These are phyloP conservation scores for Tetragnatha versicolor DNA, from an alignment of 1,140 invertebrate species.

Conservation along the genomic window DNA sequence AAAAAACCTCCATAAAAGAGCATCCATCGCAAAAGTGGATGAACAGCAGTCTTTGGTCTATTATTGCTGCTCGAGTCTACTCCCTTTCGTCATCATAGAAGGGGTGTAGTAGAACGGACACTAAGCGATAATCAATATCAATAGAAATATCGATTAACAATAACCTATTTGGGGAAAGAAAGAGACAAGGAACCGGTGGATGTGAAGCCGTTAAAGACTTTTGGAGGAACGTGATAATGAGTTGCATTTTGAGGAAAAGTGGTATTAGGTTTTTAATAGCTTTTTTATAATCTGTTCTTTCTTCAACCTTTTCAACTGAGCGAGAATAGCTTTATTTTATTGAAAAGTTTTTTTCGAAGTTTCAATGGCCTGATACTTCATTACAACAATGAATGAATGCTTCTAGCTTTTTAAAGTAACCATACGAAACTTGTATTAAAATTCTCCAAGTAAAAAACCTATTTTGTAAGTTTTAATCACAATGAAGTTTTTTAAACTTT, in stretches of 20 bases:
- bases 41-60: slow-evolving; percentile 16
- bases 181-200: neutral
- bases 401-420: too few species aligned
- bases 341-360: too few species aligned
- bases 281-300: too few species aligned
- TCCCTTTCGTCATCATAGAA: slow-evolving; percentile 14
- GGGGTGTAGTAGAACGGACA: slow-evolving; percentile 18
- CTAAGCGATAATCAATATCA: slow-evolving; percentile 53
- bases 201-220: slow-evolving; percentile 34
- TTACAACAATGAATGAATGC: too few species aligned
- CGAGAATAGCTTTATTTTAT: too few species aligned
- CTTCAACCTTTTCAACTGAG: neutral
- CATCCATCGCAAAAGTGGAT: slow-evolving; percentile 9
- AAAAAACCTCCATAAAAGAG: neutral
- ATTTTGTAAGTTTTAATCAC: too few species aligned
- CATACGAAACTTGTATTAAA: too few species aligned
- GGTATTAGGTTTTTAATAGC: neutral
- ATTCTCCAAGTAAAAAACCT: too few species aligned
- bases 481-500: too few species aligned
- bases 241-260: slow-evolving; percentile 9
- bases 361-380: too few species aligned
- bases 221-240: slow-evolving; percentile 35
- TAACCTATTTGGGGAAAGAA: slow-evolving; percentile 38
- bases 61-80: slow-evolving; percentile 40
- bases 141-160: slow-evolving; percentile 50